A percentile compares a stretch with the other conserved stretches of the same genome.
phyloP scores from a whole-genome alignment of 2,888 invertebrate genomes.

The Drosophila seclusa region DNA sequence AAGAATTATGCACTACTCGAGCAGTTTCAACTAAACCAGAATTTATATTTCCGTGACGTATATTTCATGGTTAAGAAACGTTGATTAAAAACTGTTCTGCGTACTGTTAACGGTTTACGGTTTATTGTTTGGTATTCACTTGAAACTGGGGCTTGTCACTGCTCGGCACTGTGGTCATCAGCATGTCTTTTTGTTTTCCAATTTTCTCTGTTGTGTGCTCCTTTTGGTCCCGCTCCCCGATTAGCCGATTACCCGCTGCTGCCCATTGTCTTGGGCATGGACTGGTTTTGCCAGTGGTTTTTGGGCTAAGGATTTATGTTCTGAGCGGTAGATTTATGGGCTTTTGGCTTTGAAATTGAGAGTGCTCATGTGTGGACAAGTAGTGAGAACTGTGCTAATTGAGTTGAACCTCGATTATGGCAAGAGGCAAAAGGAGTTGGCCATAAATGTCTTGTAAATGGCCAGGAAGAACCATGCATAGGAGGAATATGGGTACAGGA shows the following conservation, averaged over 20 bases:
- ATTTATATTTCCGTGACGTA: not conserved
- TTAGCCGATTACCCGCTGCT: not conserved
- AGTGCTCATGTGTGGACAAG: constrained; percentile 25
- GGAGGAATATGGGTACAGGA: constrained; percentile 9
- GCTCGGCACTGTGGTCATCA: constrained; percentile 14
- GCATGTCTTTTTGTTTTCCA: constrained; percentile 36
- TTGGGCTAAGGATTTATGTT: constrained; percentile 52
- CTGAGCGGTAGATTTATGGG: constrained; percentile 52
- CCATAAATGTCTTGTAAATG: not conserved
- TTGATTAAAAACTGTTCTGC: not conserved
- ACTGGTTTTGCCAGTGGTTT: constrained; percentile 23
- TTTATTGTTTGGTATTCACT: not conserved
- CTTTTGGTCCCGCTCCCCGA: not conserved
- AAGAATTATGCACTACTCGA: not conserved
- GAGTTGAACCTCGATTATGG: constrained; percentile 16
- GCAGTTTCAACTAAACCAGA: not conserved
- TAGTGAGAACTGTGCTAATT: constrained; percentile 39
- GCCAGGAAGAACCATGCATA: not conserved
- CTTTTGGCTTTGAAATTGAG: constrained; percentile 50
- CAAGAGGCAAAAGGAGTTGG: not conserved
- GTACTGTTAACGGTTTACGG: not conserved
- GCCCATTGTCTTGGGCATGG: constrained; percentile 22
- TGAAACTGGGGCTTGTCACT: constrained; percentile 17
- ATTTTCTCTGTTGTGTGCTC: constrained; percentile 12
- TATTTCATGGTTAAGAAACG: not conserved